Conservation (phyloP, 2,113 vertebrate species). For the Apus apus region DNA sequence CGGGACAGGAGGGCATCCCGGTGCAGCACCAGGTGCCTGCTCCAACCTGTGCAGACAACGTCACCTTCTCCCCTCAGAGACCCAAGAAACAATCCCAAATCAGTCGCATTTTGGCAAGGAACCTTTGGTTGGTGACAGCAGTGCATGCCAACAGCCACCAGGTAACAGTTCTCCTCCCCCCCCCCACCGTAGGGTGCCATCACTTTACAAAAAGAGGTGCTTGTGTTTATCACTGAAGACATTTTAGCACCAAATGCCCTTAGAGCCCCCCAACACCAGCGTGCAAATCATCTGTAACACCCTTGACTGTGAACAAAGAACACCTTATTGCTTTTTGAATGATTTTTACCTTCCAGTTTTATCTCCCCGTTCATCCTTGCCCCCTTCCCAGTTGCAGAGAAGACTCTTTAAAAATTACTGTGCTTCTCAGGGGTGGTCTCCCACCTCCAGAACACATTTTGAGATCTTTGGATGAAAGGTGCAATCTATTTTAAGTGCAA, state of each 20-base stretch:
- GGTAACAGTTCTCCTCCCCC: rapidly evolving
- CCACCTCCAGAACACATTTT: background rate
- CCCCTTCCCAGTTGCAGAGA: background rate
- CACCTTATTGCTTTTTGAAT: background rate
- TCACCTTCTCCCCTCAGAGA: too few species aligned
- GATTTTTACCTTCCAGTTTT: background rate
- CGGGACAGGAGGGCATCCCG: too few species aligned
- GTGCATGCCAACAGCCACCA: background rate
- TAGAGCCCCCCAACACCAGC: background rate
- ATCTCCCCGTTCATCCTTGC: too few species aligned
- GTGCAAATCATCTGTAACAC: rapidly evolving
- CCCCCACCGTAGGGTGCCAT: too few species aligned
- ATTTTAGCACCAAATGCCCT: background rate
- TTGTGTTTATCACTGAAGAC: rapidly evolving
- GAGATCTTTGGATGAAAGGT: background rate
- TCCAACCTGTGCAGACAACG: too few species aligned
- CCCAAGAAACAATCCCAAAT: background rate
- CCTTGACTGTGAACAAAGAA: rapidly evolving
- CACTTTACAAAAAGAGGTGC: too few species aligned
- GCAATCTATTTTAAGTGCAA: background rate
- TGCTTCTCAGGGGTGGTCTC: background rate
- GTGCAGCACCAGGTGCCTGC: too few species aligned
- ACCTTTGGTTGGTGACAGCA: too few species aligned
- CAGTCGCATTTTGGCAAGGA: rapidly evolving
- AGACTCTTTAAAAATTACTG: background rate